These are phyloP conservation scores for Yasuhikotakia modesta DNA, from an alignment of 2,797 vertebrate genomes.

Conservation along the genomic window DNA sequence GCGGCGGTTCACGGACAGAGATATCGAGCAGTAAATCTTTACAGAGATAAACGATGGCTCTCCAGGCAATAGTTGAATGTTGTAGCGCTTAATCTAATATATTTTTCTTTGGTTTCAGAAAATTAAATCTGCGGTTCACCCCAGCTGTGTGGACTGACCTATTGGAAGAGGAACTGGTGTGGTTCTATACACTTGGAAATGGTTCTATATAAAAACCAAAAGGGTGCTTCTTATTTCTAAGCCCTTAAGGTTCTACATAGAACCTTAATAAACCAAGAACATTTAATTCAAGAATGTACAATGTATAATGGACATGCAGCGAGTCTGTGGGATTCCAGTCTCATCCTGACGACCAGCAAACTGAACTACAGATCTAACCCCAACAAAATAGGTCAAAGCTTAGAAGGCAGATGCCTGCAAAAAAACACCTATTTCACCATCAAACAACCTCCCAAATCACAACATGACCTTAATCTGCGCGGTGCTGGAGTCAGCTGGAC, in stretches of 20 bases:
- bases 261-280: no score
- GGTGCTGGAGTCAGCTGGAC: constrained; percentile 50
- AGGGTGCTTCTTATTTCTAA: no score
- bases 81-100: constrained; percentile 46
- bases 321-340: constrained; percentile 1
- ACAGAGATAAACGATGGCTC: constrained; percentile 53
- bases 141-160: constrained; percentile 47
- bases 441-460: constrained; percentile 41
- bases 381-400: constrained; percentile 7
- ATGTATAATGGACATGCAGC: no score
- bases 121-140: constrained; percentile 58
- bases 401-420: constrained; percentile 1
- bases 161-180: constrained; percentile 30
- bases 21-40: constrained; percentile 47
- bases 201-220: background rate
- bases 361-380: constrained; percentile 9
- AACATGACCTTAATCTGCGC: constrained; percentile 49
- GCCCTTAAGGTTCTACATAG: no score
- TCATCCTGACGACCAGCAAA: constrained; percentile 16
- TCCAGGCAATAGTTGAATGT: constrained; percentile 49
- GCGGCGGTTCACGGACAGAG: constrained; percentile 4
- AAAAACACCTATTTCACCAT: constrained; percentile 27
- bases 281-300: no score
- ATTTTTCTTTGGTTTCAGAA: constrained; percentile 54
- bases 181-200: constrained; percentile 5